A percentile compares a stretch with the other conserved stretches of the same genome.
These are phyloP conservation scores for Centruroides sculpturatus DNA, from an alignment of 1,140 invertebrate species.

Conservation along the genomic window DNA sequence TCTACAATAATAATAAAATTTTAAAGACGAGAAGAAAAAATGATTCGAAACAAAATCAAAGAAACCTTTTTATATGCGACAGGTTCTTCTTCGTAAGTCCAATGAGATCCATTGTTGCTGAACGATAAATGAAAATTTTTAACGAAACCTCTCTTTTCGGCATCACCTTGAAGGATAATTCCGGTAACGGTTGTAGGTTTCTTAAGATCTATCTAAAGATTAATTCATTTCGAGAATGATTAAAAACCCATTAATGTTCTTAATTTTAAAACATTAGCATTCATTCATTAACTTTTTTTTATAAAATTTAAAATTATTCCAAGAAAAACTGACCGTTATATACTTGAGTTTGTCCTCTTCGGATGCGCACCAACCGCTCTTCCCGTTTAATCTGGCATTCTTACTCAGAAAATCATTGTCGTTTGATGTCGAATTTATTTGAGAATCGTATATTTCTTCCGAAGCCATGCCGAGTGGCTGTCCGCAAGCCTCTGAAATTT, in stretches of 20 bases:
- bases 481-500: constrained; percentile 18
- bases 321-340: constrained; percentile 14
- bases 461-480: constrained; percentile 23
- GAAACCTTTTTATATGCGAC: constrained; percentile 18
- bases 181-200: constrained; percentile 16
- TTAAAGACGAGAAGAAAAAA: too few species aligned
- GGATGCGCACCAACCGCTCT: constrained; percentile 18
- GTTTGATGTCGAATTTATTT: constrained; percentile 17
- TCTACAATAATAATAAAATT: too few species aligned
- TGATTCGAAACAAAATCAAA: too few species aligned
- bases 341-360: constrained; percentile 14
- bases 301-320: neutral
- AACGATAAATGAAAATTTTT: constrained; percentile 17
- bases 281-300: neutral
- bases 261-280: too few species aligned
- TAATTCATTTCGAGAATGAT: too few species aligned
- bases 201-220: constrained; percentile 17
- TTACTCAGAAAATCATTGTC: constrained; percentile 9
- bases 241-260: too few species aligned
- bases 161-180: constrained; percentile 16
- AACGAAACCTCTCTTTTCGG: constrained; percentile 11
- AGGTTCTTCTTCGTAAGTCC: constrained; percentile 22
- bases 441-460: constrained; percentile 20
- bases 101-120: constrained; percentile 17
- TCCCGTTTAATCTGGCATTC: constrained; percentile 18